Percentiles rank a stretch among this genome's conserved stretches.
These are phyloP conservation scores for Fragariocoptes setiger DNA, from an alignment of 1,140 invertebrate genomes.

Conservation along the genomic window DNA sequence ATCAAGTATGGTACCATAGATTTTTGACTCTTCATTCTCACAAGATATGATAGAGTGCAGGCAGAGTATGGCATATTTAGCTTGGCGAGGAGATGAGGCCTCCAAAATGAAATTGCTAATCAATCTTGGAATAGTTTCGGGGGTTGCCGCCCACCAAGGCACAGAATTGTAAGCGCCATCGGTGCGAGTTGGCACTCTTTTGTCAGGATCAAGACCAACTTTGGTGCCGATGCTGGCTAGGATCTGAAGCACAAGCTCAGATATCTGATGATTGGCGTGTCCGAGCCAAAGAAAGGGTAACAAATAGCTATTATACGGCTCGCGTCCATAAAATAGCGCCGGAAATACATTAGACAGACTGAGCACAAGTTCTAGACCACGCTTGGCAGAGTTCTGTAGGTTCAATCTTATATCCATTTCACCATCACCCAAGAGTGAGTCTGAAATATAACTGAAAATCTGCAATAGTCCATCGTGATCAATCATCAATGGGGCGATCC, in stretches of 20 bases:
- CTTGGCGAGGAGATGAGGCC: slow-evolving; percentile 46
- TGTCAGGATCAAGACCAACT: slow-evolving; percentile 1
- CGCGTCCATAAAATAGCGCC: slow-evolving; percentile 53
- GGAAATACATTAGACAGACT: slow-evolving; percentile 66
- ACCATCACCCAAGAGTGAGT: slow-evolving; percentile 12
- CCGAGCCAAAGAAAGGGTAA: slow-evolving; percentile 29
- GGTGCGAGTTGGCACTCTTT: neutral
- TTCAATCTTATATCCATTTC: slow-evolving; percentile 11
- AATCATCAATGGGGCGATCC: slow-evolving; percentile 76
- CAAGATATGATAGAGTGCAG: slow-evolving; percentile 42
- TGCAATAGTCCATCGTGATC: slow-evolving; percentile 33
- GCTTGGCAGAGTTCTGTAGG: slow-evolving; percentile 11
- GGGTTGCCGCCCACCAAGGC: slow-evolving; percentile 9
- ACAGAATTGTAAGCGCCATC: slow-evolving; percentile 1
- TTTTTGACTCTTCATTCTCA: slow-evolving; percentile 24
- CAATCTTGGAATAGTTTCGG: slow-evolving; percentile 6
- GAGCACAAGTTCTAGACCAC: slow-evolving; percentile 21
- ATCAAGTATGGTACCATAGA: slow-evolving; percentile 53
- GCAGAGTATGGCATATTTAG: slow-evolving; percentile 76
- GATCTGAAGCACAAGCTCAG: slow-evolving; percentile 26
- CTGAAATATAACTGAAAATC: slow-evolving; percentile 16
- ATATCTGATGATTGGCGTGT: slow-evolving; percentile 41
- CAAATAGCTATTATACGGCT: slow-evolving; percentile 37
- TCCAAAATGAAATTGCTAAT: slow-evolving; percentile 9
- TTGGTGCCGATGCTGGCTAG: slow-evolving; percentile 18